Evolutionary conservation across 37 sponge, comb jelly and placozoan genomes (phyloP).

Genomic region (Amphimedon queenslandica): DNA sequence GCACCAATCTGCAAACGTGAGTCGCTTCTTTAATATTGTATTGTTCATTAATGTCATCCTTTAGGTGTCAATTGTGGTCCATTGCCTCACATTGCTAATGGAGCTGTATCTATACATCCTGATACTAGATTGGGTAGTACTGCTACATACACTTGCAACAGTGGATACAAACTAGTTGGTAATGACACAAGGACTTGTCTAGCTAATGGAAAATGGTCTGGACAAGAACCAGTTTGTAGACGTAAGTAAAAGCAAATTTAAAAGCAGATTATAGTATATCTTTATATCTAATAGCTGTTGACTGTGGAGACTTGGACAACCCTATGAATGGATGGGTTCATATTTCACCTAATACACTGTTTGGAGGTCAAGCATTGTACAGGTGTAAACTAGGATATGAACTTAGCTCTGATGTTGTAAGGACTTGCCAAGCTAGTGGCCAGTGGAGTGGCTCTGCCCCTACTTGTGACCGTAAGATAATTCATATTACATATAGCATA

Average conservation of each 20-base stretch:
- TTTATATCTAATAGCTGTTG: background rate
- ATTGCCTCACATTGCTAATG: background rate
- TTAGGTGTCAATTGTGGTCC: background rate
- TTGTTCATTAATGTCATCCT: no score
- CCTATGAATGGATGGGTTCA: background rate
- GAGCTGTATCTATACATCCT: background rate
- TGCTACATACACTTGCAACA: constrained; percentile 39
- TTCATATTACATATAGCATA: no score
- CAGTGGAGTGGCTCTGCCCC: constrained; percentile 51
- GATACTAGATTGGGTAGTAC: constrained; percentile 17
- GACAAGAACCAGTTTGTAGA: constrained; percentile 30
- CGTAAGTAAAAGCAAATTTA: no score
- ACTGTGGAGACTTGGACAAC: background rate
- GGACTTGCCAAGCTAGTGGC: constrained; percentile 46
- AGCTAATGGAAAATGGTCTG: constrained; percentile 62
- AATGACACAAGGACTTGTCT: constrained; percentile 27
- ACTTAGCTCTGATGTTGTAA: constrained; percentile 12
- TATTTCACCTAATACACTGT: constrained; percentile 9
- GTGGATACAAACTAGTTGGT: constrained; percentile 38
- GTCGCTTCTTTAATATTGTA: no score
- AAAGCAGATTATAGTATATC: no score
- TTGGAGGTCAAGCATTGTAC: constrained; percentile 18
- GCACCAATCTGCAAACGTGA: no score
- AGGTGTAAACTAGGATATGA: constrained; percentile 38
- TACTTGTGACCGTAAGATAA: constrained; percentile 37